phyloP scores from a whole-genome alignment of 2,888 invertebrate genomes.

The Eupsilia transversa region DNA sequence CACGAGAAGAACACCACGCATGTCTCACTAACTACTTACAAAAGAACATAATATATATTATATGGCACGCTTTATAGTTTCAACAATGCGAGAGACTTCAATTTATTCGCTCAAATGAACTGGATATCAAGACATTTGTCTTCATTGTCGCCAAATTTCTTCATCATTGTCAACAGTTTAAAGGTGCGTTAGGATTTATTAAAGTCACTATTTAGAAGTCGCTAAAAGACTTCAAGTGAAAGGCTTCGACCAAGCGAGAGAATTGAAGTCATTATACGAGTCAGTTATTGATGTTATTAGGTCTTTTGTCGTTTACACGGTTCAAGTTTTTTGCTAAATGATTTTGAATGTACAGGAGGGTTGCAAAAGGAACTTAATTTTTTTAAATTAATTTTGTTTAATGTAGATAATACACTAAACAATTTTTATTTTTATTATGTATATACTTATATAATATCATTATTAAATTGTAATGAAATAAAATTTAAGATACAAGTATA shows the following conservation, averaged over 20 bases:
- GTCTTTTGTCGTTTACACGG: conserved; percentile 79
- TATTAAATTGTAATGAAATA: no score
- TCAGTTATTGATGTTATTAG: conserved; percentile 82
- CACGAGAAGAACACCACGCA: background rate
- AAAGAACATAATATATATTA: conserved; percentile 28
- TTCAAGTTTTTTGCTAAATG: conserved; percentile 79
- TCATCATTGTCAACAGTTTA: conserved; percentile 59
- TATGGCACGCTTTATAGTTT: conserved; percentile 31
- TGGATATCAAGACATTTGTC: conserved; percentile 66
- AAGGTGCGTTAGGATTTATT: conserved; percentile 80
- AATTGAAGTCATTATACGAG: conserved; percentile 75
- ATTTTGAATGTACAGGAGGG: conserved; percentile 76
- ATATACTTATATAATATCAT: no score
- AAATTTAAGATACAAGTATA: background rate
- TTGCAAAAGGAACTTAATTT: background rate
- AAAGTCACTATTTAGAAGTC: conserved; percentile 80
- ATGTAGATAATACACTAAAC: no score
- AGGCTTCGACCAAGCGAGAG: conserved; percentile 79
- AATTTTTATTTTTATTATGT: no score
- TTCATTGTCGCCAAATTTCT: conserved; percentile 69
- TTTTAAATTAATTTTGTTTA: background rate
- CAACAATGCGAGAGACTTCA: conserved; percentile 28
- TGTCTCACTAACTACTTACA: conserved; percentile 4
- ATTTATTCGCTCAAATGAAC: conserved; percentile 64
- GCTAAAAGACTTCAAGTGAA: conserved; percentile 77